These are phyloP conservation scores for Ochropleura plecta DNA, from an alignment of 2,888 invertebrate species.

Conservation along the genomic window DNA sequence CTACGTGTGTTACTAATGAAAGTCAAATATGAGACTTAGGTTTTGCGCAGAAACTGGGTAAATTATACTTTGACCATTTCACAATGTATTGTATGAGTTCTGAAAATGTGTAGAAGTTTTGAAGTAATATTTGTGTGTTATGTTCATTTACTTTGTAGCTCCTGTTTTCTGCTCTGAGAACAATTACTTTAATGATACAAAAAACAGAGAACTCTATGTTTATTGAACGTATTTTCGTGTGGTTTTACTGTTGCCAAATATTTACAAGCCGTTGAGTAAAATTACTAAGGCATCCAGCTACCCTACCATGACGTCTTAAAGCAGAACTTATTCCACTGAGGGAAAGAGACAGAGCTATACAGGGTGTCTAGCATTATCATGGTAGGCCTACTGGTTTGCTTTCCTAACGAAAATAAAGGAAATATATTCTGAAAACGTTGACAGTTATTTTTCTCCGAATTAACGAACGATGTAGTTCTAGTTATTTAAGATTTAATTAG, in stretches of 20 bases:
- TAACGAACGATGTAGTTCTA: neutral
- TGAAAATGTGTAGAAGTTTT: neutral
- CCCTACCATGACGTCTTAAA: too few species aligned
- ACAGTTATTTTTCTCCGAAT: neutral
- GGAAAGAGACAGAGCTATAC: too few species aligned
- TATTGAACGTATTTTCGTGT: too few species aligned
- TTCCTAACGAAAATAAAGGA: too few species aligned
- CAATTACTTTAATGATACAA: too few species aligned
- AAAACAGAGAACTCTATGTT: neutral
- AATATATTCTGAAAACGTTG: neutral
- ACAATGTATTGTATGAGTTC: neutral
- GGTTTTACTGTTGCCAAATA: too few species aligned
- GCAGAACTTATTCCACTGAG: too few species aligned
- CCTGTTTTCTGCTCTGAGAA: neutral
- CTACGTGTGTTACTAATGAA: neutral
- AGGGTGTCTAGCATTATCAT: too few species aligned
- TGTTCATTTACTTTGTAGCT: neutral
- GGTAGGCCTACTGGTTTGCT: too few species aligned
- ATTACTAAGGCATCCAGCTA: too few species aligned
- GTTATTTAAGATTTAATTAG: neutral
- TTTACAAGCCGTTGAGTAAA: too few species aligned
- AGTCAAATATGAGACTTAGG: constrained; percentile 17
- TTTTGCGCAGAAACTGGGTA: neutral
- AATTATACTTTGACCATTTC: constrained; percentile 7
- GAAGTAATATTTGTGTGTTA: neutral